Percentiles rank a stretch among this genome's conserved stretches.
phyloP scores from a whole-genome alignment of 2,797 vertebrate genomes.

The Zalophus californianus region DNA sequence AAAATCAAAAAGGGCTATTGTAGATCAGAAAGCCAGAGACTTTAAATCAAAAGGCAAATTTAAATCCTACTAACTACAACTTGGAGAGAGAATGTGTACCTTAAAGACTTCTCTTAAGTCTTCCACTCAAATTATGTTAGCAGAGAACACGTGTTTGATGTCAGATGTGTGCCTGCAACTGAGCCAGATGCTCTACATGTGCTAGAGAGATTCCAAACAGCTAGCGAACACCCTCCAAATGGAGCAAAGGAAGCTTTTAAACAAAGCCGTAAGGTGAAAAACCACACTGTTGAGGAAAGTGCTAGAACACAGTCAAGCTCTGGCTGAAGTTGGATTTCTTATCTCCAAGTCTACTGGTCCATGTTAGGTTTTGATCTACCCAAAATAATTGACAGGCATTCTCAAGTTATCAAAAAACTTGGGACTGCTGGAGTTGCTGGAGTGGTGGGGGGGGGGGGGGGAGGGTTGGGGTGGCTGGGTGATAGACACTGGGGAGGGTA shows the following conservation, averaged over 20 bases:
- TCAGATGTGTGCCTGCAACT: neutral
- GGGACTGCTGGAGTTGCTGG: neutral
- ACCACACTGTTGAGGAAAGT: neutral
- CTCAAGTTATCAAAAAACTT: neutral
- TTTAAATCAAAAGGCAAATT: neutral
- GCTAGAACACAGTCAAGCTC: neutral
- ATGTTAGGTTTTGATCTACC: neutral
- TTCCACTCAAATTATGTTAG: neutral
- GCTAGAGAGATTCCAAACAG: neutral
- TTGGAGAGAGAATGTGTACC: neutral
- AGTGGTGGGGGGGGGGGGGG: no score
- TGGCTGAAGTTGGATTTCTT: neutral
- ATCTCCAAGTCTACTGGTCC: neutral
- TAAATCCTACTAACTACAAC: neutral
- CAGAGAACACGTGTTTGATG: neutral
- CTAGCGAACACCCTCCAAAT: neutral
- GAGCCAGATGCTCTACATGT: neutral
- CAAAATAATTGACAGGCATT: neutral
- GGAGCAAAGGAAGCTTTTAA: neutral
- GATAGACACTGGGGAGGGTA: no score
- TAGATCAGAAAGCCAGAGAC: neutral
- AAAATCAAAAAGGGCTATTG: neutral
- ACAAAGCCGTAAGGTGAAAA: neutral
- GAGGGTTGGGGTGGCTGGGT: no score
- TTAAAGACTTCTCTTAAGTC: neutral